Evolutionary conservation across 2,113 vertebrate species (phyloP).

Genomic region (Lepisosteus osseus): DNA sequence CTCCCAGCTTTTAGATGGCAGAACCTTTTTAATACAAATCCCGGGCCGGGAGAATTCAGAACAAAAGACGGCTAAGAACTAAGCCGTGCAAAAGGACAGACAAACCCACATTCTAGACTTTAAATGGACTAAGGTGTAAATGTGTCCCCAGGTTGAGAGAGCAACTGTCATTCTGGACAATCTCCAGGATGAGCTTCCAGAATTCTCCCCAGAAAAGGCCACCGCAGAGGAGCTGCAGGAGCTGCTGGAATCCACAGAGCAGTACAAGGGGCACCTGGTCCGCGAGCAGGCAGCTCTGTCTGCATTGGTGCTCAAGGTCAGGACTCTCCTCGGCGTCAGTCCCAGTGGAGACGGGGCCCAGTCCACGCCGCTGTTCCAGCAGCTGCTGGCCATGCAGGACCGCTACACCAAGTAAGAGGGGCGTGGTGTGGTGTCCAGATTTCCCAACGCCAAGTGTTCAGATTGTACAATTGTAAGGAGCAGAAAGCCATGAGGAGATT

Average conservation of each 20-base stretch:
- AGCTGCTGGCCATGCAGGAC: constrained; percentile 76
- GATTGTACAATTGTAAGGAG: too few relatives aligned
- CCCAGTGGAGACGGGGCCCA: constrained; percentile 51
- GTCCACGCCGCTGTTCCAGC: constrained; percentile 57
- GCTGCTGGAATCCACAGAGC: constrained; percentile 57
- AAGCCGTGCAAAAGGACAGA: too few relatives aligned
- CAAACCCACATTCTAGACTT: too few relatives aligned
- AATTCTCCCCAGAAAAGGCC: constrained; percentile 49
- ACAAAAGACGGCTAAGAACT: too few relatives aligned
- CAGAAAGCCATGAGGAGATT: too few relatives aligned
- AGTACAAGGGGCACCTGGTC: constrained; percentile 73
- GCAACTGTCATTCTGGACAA: constrained; percentile 73
- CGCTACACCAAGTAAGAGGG: constrained; percentile 70
- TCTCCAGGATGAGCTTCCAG: constrained; percentile 78
- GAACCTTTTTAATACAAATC: too few relatives aligned
- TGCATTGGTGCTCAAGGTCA: constrained; percentile 71
- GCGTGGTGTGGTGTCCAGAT: too few relatives aligned
- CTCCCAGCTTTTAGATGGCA: too few relatives aligned
- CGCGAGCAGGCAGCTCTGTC: constrained; percentile 74
- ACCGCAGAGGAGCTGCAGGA: constrained; percentile 72
- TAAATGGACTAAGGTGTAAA: neutral
- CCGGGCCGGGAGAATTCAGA: too few relatives aligned
- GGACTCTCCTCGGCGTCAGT: constrained; percentile 58
- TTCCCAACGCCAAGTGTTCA: too few relatives aligned
- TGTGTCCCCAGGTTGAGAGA: constrained; percentile 73